Base-by-base conservation (phyloP, 2,797 vertebrate genomes). In the Anabas testudineus region DNA sequence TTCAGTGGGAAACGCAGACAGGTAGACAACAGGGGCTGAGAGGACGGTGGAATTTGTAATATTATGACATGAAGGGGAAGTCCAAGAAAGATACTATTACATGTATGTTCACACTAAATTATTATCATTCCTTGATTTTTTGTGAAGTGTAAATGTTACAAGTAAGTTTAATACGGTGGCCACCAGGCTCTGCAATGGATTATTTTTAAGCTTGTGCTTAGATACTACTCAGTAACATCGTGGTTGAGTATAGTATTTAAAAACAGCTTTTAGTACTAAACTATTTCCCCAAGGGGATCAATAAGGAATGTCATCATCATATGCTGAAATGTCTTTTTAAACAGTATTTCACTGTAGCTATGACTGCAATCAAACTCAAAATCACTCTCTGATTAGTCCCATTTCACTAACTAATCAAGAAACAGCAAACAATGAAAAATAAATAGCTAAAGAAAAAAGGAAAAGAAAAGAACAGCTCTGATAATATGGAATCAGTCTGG, bases 91-190 rank as follows among this genome's bases (percentile, higher is more conserved):
- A 87, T 87, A 85, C 48, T 34, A 66, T 89, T 89, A 87, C 81
- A 88, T 77, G 83, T 83, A 68, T 76, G 75, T 83, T 83, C 60
- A 74, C 22, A 67, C 16, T 79, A 67, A 86, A 76, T 80, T 88
- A 84, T 88, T 84, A 89, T 83, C 80, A 88, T 87, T 88, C 76
- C 76, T 80, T 43, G 74, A 88, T 80, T 81, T 71, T 82, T 62
- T 80, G 57, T 37, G 30, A 72, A 82, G 73, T 82, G 72, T 87
- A 85, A 89, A 85, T 87, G 84, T 88, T 78, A 81, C 76, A 87
- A 87, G 84, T 87, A 76, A 87, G 62, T 83, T 83, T 76, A 89
- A 86, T 67, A 16, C 13, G 39, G 37, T 56, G 56, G 62, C 78
- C 72, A 71, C 71, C 52, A 63, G 43, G 30, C 75, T 81, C 57